These are phyloP conservation scores for Fragum whitleyi DNA, from an alignment of 2,888 invertebrate genomes.

Conservation along the genomic window DNA sequence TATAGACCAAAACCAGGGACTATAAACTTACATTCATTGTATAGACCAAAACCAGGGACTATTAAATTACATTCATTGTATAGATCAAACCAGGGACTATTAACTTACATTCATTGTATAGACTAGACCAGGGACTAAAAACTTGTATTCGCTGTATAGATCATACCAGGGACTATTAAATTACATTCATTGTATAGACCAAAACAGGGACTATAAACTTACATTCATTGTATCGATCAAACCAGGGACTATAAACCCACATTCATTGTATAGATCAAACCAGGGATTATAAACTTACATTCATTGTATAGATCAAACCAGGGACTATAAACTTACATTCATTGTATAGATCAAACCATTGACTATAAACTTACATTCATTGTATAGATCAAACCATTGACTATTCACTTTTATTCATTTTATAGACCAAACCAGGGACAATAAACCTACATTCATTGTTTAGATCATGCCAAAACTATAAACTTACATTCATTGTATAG, in stretches of 20 bases:
- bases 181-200: background rate
- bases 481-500: constrained; percentile 9
- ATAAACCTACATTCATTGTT: background rate
- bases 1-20: background rate
- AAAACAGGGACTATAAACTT: background rate
- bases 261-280: constrained; percentile 1
- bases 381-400: background rate
- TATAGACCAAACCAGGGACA: constrained; percentile 7
- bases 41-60: background rate
- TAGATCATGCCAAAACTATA: background rate
- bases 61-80: background rate
- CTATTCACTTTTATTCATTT: background rate
- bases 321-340: background rate
- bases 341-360: constrained; percentile 1
- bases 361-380: background rate
- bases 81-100: background rate
- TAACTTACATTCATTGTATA: constrained; percentile 15
- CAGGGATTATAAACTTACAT: background rate
- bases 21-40: constrained; percentile 6
- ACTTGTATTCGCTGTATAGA: background rate
- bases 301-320: background rate
- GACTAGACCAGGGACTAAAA: background rate
- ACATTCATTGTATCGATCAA: background rate
- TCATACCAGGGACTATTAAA: background rate
- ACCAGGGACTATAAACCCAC: background rate